These are phyloP conservation scores for Anhinga rufa DNA, from an alignment of 2,113 vertebrate genomes.

Conservation along the genomic window DNA sequence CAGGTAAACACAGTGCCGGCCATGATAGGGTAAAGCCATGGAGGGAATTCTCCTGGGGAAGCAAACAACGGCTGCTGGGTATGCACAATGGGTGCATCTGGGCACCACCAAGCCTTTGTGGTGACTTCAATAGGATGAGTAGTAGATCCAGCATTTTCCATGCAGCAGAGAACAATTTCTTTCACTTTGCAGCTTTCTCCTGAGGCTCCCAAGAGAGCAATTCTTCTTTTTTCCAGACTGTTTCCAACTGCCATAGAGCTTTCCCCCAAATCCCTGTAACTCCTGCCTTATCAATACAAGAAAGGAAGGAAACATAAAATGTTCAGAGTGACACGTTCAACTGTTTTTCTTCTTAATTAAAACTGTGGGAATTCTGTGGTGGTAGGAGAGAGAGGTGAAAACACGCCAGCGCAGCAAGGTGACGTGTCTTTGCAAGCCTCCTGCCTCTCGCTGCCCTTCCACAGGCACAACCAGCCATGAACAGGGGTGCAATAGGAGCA, in stretches of 20 bases:
- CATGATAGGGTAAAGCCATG: not conserved
- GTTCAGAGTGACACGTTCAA: not conserved
- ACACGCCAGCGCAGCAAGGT: not conserved
- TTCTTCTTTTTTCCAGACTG: not conserved
- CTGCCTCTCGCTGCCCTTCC: not conserved
- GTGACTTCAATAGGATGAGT: not conserved
- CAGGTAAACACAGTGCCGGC: not conserved
- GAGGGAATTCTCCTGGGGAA: not conserved
- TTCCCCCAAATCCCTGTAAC: not conserved
- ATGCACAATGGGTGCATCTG: not conserved
- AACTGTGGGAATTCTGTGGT: not conserved
- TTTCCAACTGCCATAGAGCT: not conserved
- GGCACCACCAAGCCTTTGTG: not conserved
- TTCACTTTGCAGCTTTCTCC: not conserved
- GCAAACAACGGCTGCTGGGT: not conserved
- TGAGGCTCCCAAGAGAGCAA: not conserved
- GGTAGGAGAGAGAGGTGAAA: not conserved
- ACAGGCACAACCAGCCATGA: not conserved
- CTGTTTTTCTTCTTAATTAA: not conserved
- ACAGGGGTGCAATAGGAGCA: rapidly evolving
- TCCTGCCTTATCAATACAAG: not conserved
- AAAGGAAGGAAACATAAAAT: constrained; percentile 15
- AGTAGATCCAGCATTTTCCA: not conserved
- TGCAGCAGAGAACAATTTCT: not conserved
- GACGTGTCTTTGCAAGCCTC: not conserved